phyloP scores from a whole-genome alignment of 2,888 invertebrate species.

The Graphium colonna region DNA sequence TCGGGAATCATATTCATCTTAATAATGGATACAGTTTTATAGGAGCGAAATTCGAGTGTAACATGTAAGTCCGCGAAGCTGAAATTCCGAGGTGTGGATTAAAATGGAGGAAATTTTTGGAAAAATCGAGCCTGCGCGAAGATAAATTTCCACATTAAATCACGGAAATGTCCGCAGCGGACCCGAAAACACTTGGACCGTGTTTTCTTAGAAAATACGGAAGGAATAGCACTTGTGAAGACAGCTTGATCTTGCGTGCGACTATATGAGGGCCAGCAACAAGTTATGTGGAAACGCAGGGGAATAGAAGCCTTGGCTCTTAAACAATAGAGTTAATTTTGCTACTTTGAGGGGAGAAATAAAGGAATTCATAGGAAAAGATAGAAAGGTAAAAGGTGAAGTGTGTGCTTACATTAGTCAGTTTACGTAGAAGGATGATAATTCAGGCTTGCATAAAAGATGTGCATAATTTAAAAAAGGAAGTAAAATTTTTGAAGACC shows the following conservation, averaged over 20 bases:
- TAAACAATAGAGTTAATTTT: constrained; percentile 42
- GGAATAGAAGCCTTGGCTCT: constrained; percentile 49
- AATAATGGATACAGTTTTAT: constrained; percentile 18
- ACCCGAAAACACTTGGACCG: constrained; percentile 65
- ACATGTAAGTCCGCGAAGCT: constrained; percentile 34
- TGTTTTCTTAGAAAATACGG: constrained; percentile 61
- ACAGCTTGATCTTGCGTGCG: constrained; percentile 69
- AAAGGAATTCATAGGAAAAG: constrained; percentile 56
- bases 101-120: background rate
- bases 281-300: constrained; percentile 50
- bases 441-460: background rate
- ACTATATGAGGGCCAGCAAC: constrained; percentile 65
- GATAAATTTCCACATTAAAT: constrained; percentile 34
- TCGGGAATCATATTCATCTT: constrained; percentile 13
- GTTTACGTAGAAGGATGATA: background rate
- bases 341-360: constrained; percentile 32
- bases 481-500: too few species aligned
- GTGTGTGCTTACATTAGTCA: background rate
- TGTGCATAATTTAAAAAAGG: background rate
- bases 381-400: constrained; percentile 46
- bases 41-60: constrained; percentile 5
- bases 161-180: constrained; percentile 14
- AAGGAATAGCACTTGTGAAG: constrained; percentile 63
- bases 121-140: background rate
- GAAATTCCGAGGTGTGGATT: constrained; percentile 19